Evolutionary conservation across 2,113 vertebrate genomes (phyloP).

Genomic region (Grammomys surdaster): DNA sequence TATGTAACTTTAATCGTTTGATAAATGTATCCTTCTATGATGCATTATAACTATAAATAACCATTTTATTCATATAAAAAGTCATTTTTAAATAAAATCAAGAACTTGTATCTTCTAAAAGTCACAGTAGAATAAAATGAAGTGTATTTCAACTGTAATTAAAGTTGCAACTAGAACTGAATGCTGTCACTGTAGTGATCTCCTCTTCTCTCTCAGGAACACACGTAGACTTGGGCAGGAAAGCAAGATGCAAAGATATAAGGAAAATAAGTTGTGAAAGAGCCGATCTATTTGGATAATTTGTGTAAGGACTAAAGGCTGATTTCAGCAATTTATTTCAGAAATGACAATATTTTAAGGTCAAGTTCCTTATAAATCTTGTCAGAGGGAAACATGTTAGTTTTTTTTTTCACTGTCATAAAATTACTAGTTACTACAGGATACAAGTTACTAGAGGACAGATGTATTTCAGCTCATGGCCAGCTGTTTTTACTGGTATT

Average conservation of each 20-base stretch:
- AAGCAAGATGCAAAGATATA: background rate
- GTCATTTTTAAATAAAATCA: constrained; percentile 18
- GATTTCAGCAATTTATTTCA: background rate
- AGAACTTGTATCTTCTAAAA: constrained; percentile 12
- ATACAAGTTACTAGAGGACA: background rate
- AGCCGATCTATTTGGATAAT: background rate
- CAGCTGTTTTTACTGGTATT: background rate
- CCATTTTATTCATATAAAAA: background rate
- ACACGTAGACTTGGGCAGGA: background rate
- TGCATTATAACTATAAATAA: background rate
- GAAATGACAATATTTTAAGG: background rate
- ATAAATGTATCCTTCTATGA: background rate
- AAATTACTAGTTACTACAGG: background rate
- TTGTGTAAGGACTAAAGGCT: background rate
- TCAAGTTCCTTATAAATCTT: constrained; percentile 10
- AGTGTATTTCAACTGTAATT: background rate
- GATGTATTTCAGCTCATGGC: background rate
- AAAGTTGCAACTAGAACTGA: background rate
- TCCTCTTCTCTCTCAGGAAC: background rate
- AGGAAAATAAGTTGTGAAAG: background rate
- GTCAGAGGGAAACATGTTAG: background rate
- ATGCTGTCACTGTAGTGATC: background rate
- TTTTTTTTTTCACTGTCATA: background rate
- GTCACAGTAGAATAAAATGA: background rate
- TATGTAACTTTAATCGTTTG: background rate